These are phyloP conservation scores for Drosophila limbata DNA, from an alignment of 2,888 invertebrate genomes.

Conservation along the genomic window DNA sequence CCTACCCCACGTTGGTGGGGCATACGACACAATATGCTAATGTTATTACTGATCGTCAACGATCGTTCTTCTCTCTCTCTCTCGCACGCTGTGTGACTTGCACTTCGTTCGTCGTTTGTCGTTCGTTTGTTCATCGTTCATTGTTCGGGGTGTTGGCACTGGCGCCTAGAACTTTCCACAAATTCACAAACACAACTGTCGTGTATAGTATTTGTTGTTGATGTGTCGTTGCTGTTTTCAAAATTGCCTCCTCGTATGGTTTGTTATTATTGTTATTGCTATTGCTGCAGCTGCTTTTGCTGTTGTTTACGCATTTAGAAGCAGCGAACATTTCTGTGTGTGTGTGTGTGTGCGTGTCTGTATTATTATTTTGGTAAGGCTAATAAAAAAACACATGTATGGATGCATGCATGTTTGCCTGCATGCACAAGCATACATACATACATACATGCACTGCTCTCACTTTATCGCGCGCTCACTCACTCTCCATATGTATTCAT, in stretches of 20 bases:
- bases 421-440: not conserved
- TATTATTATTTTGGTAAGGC: conserved; percentile 79
- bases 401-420: not conserved
- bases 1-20: conserved; percentile 67
- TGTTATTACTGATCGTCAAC: conserved; percentile 22
- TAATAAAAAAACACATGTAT: conserved; percentile 67
- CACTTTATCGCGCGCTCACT: conserved; percentile 3
- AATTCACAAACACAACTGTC: conserved; percentile 52
- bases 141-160: conserved; percentile 19
- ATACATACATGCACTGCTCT: not conserved
- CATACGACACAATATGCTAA: conserved; percentile 26
- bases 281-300: conserved; percentile 72
- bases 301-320: conserved; percentile 71
- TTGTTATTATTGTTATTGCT: conserved; percentile 61
- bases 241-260: conserved; percentile 30
- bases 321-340: conserved; percentile 8
- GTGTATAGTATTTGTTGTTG: conserved; percentile 44
- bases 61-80: conserved; percentile 16
- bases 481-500: not conserved
- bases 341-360: not conserved
- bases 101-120: conserved; percentile 5
- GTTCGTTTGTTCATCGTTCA: conserved; percentile 2
- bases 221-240: conserved; percentile 59
- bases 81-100: conserved; percentile 23
- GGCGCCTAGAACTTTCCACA: conserved; percentile 75